phyloP scores from a whole-genome alignment of 2,888 invertebrate genomes.

The Himalopsyche kuldschensis region DNA sequence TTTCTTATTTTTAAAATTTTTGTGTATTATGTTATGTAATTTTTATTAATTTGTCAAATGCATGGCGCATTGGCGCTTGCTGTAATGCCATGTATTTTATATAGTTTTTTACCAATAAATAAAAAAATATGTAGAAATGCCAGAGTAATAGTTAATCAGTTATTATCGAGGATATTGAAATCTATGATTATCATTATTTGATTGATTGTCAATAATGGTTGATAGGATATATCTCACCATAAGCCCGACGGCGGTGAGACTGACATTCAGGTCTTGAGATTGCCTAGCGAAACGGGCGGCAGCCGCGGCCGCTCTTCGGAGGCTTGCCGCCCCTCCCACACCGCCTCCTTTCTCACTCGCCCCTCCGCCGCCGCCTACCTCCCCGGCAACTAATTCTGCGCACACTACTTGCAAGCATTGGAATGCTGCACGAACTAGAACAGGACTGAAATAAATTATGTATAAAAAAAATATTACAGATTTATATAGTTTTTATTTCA shows the following conservation, averaged over 20 bases:
- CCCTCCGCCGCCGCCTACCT: constrained; percentile 27
- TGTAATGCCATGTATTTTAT: too few relatives aligned
- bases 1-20: too few relatives aligned
- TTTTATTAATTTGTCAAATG: too few relatives aligned
- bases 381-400: constrained; percentile 81
- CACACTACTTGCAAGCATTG: constrained; percentile 94
- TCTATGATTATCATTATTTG: too few relatives aligned
- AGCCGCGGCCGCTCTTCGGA: constrained; percentile 87
- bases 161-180: too few relatives aligned
- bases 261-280: constrained; percentile 95
- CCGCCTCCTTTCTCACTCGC: constrained; percentile 63
- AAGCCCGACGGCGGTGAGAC: constrained; percentile 92
- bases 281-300: constrained; percentile 96
- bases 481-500: background rate
- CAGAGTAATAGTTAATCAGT: too few relatives aligned
- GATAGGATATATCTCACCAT: constrained; percentile 65
- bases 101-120: too few relatives aligned
- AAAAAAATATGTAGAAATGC: too few relatives aligned
- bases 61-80: too few relatives aligned
- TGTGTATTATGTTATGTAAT: too few relatives aligned
- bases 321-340: constrained; percentile 88
- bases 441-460: constrained; percentile 66
- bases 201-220: too few relatives aligned
- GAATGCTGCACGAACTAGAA: constrained; percentile 89
- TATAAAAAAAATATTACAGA: background rate